These are phyloP conservation scores for Misgurnus anguillicaudatus DNA, from an alignment of 2,113 vertebrate genomes.

Conservation along the genomic window DNA sequence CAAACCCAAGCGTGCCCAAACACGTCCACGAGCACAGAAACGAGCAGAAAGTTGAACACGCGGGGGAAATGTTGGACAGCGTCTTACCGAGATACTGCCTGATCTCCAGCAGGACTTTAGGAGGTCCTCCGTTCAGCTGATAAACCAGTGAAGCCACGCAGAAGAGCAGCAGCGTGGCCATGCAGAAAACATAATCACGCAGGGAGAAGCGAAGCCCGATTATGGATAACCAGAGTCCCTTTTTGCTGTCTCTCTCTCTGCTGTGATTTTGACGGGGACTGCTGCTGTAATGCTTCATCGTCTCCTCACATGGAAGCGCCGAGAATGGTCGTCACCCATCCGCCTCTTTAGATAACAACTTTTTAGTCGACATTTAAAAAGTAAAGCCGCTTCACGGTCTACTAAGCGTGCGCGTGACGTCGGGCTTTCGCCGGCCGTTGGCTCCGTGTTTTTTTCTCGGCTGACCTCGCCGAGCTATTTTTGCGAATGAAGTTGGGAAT, in stretches of 20 bases:
- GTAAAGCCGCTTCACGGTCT: not conserved
- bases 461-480: conserved; percentile 60
- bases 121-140: conserved; percentile 92
- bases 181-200: conserved; percentile 91
- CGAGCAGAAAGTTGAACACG: not conserved
- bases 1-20: conserved; percentile 26
- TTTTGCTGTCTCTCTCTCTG: conserved; percentile 70
- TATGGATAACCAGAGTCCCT: conserved; percentile 68
- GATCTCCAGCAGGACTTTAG: conserved; percentile 88
- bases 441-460: conserved; percentile 6
- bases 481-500: conserved; percentile 64
- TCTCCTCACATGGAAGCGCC: conserved; percentile 79
- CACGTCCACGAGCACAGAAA: not conserved
- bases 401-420: not conserved
- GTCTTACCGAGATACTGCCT: conserved; percentile 92
- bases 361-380: conserved; percentile 54
- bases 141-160: conserved; percentile 89
- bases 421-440: not conserved
- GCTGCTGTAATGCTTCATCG: conserved; percentile 85
- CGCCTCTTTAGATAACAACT: conserved; percentile 71
- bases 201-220: conserved; percentile 79
- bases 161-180: conserved; percentile 90
- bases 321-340: conserved; percentile 79
- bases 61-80: not conserved
- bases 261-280: conserved; percentile 70